Conservation (phyloP, 2,113 vertebrate genomes). For the Corapipo altera region DNA sequence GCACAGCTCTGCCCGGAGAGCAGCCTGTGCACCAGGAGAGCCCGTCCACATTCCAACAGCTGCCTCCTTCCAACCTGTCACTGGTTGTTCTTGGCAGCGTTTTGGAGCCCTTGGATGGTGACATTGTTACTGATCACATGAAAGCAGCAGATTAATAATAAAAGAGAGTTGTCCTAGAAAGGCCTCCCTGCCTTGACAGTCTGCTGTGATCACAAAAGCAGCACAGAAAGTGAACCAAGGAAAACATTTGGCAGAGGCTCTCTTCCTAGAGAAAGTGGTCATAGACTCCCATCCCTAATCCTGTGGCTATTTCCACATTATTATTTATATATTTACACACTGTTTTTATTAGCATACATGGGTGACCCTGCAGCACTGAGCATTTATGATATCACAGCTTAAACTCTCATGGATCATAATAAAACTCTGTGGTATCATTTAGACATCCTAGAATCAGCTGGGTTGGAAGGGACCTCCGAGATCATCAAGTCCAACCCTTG, state of each 20-base stretch:
- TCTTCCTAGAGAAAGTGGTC: not conserved
- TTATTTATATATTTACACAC: not conserved
- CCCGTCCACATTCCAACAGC: rapidly evolving
- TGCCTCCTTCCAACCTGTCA: not conserved
- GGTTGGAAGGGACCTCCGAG: too few species aligned
- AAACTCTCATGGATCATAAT: rapidly evolving
- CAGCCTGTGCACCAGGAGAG: not conserved
- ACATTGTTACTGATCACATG: not conserved
- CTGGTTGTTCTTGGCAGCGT: not conserved
- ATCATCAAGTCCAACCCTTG: too few species aligned
- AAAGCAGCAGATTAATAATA: not conserved
- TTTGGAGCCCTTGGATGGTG: not conserved
- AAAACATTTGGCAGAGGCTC: not conserved
- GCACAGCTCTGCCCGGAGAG: not conserved
- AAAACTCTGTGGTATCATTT: not conserved
- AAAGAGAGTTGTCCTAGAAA: not conserved
- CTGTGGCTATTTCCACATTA: not conserved
- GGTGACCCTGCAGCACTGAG: not conserved
- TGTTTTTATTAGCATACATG: not conserved
- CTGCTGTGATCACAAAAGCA: not conserved
- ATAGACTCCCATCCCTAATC: not conserved
- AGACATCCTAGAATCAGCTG: too few species aligned
- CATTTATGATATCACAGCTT: not conserved
- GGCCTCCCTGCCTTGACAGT: not conserved
- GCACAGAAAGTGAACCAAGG: not conserved